Conservation (phyloP, 2,888 invertebrate genomes). For the Eupeodes latifasciatus region DNA sequence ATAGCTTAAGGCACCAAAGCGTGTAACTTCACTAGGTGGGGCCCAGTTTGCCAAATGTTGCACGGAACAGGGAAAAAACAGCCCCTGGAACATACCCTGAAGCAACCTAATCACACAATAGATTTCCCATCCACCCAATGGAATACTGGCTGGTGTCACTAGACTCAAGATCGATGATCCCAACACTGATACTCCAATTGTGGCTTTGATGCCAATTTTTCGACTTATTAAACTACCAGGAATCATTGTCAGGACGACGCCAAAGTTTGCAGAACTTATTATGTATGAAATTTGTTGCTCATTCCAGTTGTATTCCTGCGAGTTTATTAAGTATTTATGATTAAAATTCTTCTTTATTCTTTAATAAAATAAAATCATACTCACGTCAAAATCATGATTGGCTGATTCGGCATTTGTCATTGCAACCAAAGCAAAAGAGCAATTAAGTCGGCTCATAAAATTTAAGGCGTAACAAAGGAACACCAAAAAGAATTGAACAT, state of each 20-base stretch:
- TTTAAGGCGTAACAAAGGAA: slow-evolving; percentile 86
- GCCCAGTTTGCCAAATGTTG: slow-evolving; percentile 89
- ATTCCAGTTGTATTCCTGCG: slow-evolving; percentile 84
- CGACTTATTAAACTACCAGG: slow-evolving; percentile 88
- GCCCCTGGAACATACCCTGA: slow-evolving; percentile 88
- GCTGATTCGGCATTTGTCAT: slow-evolving; percentile 85
- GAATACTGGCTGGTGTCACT: slow-evolving; percentile 88
- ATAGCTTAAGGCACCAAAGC: slow-evolving; percentile 85
- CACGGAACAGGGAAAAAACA: slow-evolving; percentile 87
- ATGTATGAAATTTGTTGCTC: slow-evolving; percentile 86
- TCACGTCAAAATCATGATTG: slow-evolving; percentile 84
- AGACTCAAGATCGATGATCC: slow-evolving; percentile 87
- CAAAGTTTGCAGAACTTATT: slow-evolving; percentile 91
- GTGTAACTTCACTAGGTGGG: slow-evolving; percentile 87
- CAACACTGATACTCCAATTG: slow-evolving; percentile 86
- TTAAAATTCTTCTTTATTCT: background rate
- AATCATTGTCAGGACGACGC: slow-evolving; percentile 87
- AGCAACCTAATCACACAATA: slow-evolving; percentile 86
- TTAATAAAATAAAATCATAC: slow-evolving; percentile 62
- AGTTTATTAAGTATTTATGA: background rate
- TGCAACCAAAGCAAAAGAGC: slow-evolving; percentile 89
- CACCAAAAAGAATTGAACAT: slow-evolving; percentile 84
- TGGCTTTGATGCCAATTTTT: slow-evolving; percentile 88
- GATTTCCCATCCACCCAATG: slow-evolving; percentile 86
- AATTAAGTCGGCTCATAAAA: slow-evolving; percentile 87